Evolutionary conservation across 2,113 vertebrate genomes (phyloP).

Genomic region (Anoura caudifer): DNA sequence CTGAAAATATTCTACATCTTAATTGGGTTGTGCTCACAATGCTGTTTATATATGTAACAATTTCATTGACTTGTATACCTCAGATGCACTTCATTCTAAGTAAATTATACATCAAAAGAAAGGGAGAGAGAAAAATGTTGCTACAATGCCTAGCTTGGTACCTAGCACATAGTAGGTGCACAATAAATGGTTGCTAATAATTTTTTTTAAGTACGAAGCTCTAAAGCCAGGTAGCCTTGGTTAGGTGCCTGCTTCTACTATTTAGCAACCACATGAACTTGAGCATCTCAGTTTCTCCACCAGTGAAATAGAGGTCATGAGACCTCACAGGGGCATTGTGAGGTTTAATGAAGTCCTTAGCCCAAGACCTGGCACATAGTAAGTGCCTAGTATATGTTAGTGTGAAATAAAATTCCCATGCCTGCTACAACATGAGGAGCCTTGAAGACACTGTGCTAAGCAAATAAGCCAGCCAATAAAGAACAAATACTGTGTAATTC

Average conservation of each 20-base stretch:
- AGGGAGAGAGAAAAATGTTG: neutral
- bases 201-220: neutral
- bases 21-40: neutral
- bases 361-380: neutral
- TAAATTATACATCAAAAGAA: neutral
- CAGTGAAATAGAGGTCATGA: neutral
- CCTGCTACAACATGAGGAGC: neutral
- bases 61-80: neutral
- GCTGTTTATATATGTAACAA: neutral
- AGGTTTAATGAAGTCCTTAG: neutral
- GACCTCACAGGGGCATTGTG: neutral
- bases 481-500: neutral
- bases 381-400: neutral
- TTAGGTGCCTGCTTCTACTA: neutral
- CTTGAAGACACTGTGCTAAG: neutral
- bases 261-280: neutral
- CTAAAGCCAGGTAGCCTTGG: neutral
- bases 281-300: neutral
- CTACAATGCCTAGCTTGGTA: neutral
- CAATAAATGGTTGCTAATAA: neutral
- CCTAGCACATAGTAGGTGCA: neutral
- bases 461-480: neutral
- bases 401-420: neutral
- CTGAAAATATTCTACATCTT: neutral
- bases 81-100: neutral